A percentile compares a stretch with the other conserved stretches of the same genome.
Evolutionary conservation across 2,113 vertebrate species (phyloP).

Genomic region (mouse (Mus musculus)): GRCm39 chr19:27558001-27558500

Average conservation of each 20-base stretch:
- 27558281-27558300: no score
- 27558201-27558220: not conserved
- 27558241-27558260: not conserved
- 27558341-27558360: not conserved
- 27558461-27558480: not conserved
- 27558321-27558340: not conserved
- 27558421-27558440: accelerated
- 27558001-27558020: not conserved
- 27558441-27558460: not conserved
- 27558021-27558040: not conserved
- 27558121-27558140: not conserved
- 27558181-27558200: not conserved
- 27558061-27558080: no score
- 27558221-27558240: not conserved
- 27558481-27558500: not conserved
- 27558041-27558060: not conserved
- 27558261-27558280: not conserved
- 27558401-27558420: accelerated
- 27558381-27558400: not conserved
- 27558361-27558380: not conserved
- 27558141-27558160: not conserved
- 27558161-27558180: not conserved
- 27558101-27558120: accelerated
- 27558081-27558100: not conserved
- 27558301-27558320: no score